Conservation (phyloP, 2,797 vertebrate genomes). For the Tolypeutes matacus region DNA sequence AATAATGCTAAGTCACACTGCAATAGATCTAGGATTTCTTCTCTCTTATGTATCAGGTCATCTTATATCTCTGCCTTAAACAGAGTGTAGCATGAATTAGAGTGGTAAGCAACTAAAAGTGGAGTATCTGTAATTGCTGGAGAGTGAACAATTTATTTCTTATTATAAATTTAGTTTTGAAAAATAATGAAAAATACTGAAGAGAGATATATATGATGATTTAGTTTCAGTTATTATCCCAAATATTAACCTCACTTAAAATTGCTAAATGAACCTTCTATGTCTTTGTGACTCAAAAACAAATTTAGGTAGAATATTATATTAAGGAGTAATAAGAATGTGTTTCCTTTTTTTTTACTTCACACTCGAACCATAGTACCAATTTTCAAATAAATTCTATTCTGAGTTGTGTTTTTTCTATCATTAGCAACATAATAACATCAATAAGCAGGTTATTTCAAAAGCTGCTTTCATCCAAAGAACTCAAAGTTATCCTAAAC, state of each 20-base stretch:
- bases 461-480: constrained; percentile 40
- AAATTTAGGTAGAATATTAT: constrained; percentile 10
- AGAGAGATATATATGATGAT: constrained; percentile 17
- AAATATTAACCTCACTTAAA: constrained; percentile 53
- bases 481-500: constrained; percentile 46
- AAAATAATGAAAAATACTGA: constrained; percentile 27
- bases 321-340: background rate
- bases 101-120: background rate
- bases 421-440: background rate
- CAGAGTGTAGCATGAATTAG: background rate
- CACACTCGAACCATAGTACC: background rate
- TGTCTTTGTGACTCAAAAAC: constrained; percentile 9
- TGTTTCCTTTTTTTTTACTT: background rate
- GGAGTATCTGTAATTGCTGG: background rate
- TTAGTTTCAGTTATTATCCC: constrained; percentile 50
- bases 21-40: background rate
- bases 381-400: constrained; percentile 44
- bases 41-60: background rate
- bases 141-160: background rate
- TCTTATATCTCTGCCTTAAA: background rate
- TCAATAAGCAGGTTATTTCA: constrained; percentile 55
- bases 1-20: background rate
- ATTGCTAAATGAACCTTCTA: background rate
- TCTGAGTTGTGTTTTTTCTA: background rate
- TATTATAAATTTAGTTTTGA: constrained; percentile 17